Percentiles rank a stretch among this genome's conserved stretches.
Evolutionary conservation across 1,140 invertebrate species (phyloP).

Genomic region (Anagrus nilaparvatae): DNA sequence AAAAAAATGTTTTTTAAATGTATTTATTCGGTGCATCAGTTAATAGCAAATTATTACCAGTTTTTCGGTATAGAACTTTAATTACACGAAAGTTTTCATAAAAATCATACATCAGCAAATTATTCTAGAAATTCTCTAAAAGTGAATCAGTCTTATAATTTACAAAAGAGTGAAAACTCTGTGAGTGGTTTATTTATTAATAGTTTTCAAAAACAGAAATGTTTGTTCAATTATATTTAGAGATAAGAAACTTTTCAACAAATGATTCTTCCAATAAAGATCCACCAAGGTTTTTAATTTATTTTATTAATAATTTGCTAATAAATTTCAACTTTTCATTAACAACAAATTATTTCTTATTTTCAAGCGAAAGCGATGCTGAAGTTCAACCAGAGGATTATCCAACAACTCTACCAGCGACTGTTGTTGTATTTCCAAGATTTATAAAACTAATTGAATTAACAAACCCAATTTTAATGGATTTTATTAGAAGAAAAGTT

Average conservation of each 20-base stretch:
- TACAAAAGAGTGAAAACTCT: background rate
- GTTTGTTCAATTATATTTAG: constrained; percentile 8
- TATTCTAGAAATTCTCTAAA: too few species aligned
- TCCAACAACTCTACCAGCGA: constrained; percentile 55
- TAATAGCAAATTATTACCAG: constrained; percentile 20
- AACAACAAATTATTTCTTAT: background rate
- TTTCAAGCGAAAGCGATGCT: constrained; percentile 24
- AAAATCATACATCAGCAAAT: constrained; percentile 11
- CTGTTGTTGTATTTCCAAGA: constrained; percentile 89
- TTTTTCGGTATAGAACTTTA: constrained; percentile 19
- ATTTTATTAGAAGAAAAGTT: constrained; percentile 87
- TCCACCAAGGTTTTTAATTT: constrained; percentile 24
- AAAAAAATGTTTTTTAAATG: too few species aligned
- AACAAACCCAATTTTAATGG: constrained; percentile 77
- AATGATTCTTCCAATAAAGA: constrained; percentile 23
- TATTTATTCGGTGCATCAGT: too few species aligned
- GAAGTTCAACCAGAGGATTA: constrained; percentile 24
- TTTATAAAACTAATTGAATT: constrained; percentile 98
- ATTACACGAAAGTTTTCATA: constrained; percentile 17
- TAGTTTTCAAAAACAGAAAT: constrained; percentile 2
- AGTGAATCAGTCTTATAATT: background rate
- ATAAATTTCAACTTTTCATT: too few species aligned
- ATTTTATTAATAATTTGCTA: too few species aligned
- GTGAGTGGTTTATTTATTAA: constrained; percentile 7
- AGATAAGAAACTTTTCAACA: constrained; percentile 23